These are phyloP conservation scores for Ischnura elegans DNA, from an alignment of 2,888 invertebrate species.

Conservation along the genomic window DNA sequence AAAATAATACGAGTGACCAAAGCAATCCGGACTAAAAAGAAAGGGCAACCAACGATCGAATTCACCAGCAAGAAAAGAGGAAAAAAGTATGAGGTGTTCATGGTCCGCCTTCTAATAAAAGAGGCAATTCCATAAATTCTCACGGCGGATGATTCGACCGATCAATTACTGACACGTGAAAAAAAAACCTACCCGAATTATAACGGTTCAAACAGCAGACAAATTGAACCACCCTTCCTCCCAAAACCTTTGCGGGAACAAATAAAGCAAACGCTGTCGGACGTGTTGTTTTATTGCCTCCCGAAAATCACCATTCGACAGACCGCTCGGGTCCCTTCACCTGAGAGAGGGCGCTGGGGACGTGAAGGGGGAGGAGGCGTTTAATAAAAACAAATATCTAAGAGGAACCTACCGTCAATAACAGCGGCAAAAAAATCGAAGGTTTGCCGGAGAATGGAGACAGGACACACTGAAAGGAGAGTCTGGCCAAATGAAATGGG, in stretches of 20 bases:
- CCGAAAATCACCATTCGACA: background rate
- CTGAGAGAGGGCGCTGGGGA: background rate
- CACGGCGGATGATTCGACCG: conserved; percentile 20
- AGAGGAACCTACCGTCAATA: background rate
- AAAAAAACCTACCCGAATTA: background rate
- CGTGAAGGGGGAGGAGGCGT: background rate
- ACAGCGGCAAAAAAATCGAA: background rate
- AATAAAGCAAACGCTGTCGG: background rate
- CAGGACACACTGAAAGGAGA: background rate
- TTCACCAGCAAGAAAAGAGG: background rate
- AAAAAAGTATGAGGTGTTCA: background rate
- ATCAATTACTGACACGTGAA: background rate
- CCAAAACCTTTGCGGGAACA: background rate
- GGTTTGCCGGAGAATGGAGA: background rate
- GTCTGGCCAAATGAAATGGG: background rate
- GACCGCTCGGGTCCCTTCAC: conserved; percentile 18
- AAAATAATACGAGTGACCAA: no score
- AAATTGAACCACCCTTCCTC: conserved; percentile 33
- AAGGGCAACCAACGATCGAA: background rate
- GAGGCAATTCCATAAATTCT: background rate
- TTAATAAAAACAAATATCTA: background rate
- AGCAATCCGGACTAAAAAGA: background rate
- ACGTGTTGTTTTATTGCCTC: conserved; percentile 1
- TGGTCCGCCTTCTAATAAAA: background rate
- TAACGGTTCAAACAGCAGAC: conserved; percentile 40